Evolutionary conservation across 1,140 invertebrate species (phyloP).

Genomic region (Drosophila fuyamai): DNA sequence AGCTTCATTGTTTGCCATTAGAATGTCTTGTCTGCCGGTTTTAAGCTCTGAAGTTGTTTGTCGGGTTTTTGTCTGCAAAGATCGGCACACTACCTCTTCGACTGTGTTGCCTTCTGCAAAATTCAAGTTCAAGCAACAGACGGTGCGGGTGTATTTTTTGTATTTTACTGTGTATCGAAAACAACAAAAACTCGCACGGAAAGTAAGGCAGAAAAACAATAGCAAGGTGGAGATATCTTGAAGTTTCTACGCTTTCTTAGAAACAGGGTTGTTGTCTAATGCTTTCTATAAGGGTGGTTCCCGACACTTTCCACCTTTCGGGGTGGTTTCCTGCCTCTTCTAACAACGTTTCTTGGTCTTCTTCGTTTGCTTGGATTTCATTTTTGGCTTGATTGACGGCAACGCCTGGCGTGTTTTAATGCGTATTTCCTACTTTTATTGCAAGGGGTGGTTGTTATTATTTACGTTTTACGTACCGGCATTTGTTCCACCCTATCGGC

Average conservation of each 20-base stretch:
- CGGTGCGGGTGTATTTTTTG: slow-evolving; percentile 38
- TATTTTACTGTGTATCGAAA: not conserved
- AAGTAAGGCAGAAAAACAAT: slow-evolving; percentile 15
- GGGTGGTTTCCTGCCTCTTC: slow-evolving; percentile 31
- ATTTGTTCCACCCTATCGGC: slow-evolving; percentile 46
- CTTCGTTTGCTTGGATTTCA: slow-evolving; percentile 49
- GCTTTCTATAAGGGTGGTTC: slow-evolving; percentile 57
- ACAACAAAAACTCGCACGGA: not conserved
- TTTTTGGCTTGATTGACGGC: slow-evolving; percentile 62
- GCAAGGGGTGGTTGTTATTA: slow-evolving; percentile 56
- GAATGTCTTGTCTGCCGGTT: slow-evolving; percentile 68
- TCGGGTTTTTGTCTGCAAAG: slow-evolving; percentile 52
- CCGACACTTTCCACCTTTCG: slow-evolving; percentile 20
- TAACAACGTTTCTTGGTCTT: slow-evolving; percentile 42
- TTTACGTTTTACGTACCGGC: slow-evolving; percentile 40
- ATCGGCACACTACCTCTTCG: slow-evolving; percentile 8
- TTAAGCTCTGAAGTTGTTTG: slow-evolving; percentile 71
- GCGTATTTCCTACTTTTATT: slow-evolving; percentile 45
- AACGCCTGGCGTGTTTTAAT: slow-evolving; percentile 65
- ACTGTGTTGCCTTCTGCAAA: slow-evolving; percentile 43
- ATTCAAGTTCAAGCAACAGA: slow-evolving; percentile 71
- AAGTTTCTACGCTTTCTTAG: slow-evolving; percentile 38
- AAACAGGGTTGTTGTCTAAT: slow-evolving; percentile 52
- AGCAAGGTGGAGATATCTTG: slow-evolving; percentile 55
- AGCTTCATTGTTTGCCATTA: slow-evolving; percentile 72